Evolutionary conservation across 2,797 vertebrate genomes (phyloP), one percentile per base, ranked within the genome.

Genomic region (Anguilla marmorata): DNA sequence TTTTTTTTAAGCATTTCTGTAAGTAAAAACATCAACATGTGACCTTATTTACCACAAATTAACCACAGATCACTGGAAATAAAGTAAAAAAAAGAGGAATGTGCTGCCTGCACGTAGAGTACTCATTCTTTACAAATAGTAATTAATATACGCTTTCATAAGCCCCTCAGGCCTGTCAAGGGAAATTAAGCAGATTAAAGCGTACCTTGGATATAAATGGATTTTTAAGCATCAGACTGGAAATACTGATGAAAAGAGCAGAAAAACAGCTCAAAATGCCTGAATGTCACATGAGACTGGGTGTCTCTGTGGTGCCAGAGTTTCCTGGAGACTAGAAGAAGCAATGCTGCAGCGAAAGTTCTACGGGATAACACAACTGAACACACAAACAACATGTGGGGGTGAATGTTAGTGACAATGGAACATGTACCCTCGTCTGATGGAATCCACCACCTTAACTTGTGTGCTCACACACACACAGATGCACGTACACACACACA

Each of bases 291-390:
- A 82, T 45, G 30, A 87, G 85, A 84, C 48, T 50, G 7, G 21
- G 86, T 14, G 7, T 3, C 27, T 27, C 72, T 19, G 56, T 27
- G n/a, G 79, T 83, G 24, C 0, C 85, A 85, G 76, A 74, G 84
- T 90, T 89, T 88, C 45, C 30, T 85, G 80, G 30, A 87, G 87
- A 89, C 16, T 72, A 41, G 72, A 11, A 24, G 72, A 4, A n/a
- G 41, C 37, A 83, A 83, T 24, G 48, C 50, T 72, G n/a, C 48
- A 76, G 86, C 12, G 19, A 72, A 69, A n/a, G 66, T 14, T 48
- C 66, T 24, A 9, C 76, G 19, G 41, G 27, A 83, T 33, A 80
- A 86, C 24, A 82, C 56, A 76, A 45, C 16, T 48, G n/a, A 63
- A 87, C 54, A 86, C 52, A 84, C 45, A 3, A 19, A 88, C 84